Conservation (phyloP, 2,888 invertebrate species). For the Spialia ferax region DNA sequence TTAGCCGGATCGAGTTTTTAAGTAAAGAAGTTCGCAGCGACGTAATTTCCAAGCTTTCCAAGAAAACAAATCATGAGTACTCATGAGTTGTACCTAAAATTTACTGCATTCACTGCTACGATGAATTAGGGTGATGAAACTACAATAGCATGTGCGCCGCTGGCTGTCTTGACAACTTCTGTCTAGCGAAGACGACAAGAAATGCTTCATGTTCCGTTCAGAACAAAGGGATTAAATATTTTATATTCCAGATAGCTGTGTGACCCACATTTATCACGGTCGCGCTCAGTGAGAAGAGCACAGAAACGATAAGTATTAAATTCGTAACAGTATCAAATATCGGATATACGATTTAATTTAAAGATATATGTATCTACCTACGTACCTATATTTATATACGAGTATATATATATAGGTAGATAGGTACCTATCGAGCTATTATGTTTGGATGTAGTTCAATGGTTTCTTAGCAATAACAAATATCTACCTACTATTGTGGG, state of each 20-base stretch:
- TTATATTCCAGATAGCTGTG: conserved; percentile 35
- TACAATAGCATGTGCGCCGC: conserved; percentile 35
- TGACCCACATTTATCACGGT: conserved; percentile 34
- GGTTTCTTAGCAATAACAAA: too few species aligned
- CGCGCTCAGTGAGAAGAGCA: conserved; percentile 12
- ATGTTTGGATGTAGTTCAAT: too few species aligned
- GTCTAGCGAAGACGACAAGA: conserved; percentile 23
- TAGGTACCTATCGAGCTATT: too few species aligned
- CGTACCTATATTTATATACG: too few species aligned
- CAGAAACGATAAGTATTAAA: conserved; percentile 27
- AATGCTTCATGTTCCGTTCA: conserved; percentile 34
- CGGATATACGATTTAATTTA: conserved; percentile 2
- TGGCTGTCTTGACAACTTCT: conserved; percentile 36
- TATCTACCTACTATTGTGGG: too few species aligned
- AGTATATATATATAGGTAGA: too few species aligned
- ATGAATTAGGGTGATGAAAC: conserved; percentile 35
- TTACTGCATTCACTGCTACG: conserved; percentile 35
- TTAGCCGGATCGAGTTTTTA: neutral
- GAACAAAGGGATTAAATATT: conserved; percentile 41
- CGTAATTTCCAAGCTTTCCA: conserved; percentile 20
- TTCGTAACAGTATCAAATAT: conserved; percentile 23
- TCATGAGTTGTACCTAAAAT: too few species aligned
- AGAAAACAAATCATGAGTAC: conserved; percentile 27
- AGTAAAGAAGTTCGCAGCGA: neutral
- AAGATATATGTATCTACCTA: too few species aligned